Base-by-base conservation (phyloP, 1,140 invertebrate species). In the Zaprionus tsacasi region DNA sequence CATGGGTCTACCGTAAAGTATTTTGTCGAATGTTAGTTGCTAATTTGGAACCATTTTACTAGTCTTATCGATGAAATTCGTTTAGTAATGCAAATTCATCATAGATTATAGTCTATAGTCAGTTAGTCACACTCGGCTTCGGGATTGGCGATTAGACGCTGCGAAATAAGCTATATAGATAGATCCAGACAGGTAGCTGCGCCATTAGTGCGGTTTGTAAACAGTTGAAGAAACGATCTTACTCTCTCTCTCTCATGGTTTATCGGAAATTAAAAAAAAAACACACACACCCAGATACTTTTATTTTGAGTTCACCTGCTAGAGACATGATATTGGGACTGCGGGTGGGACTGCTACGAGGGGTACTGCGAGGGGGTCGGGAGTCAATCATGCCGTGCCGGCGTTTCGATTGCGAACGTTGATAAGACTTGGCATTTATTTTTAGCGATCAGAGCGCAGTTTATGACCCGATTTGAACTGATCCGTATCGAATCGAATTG, bases 381-480 rank as follows among this genome's bases (percentile, higher is more conserved):
- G 60, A 45, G 63, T 82, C 78, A 88, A 88, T 88, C 85, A 88
- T 78, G 79, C 79, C 68, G 63, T 56, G 72, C 56, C 71, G 76
- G 79, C 76, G 76, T 87, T 78, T 76, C 72, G 78, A 88, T 88
- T 83, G 71, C 58, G 69, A 74, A 48, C 12, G 35, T 52, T 88
- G 85, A 88, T 89, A 89, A 76, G 66, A 67, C 45, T 36, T 64
- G 76, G 66, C 66, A 76, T 78, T 83, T 88, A 88, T 88, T 88
- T 88, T 74, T 88, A 83, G 85, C 63, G 60, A 70, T 54, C 57
- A 70, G 52, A 77, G 59, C 58, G 17, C 64, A 66, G 45, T 70
- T 66, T 78, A 64, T 78, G 83, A 88, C 67, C 70, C 76, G 60
- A 61, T 48, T 59, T 61, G 54, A 70, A 64, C 54, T 63, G 43